Conservation (phyloP, 2,888 invertebrate species). For the Acrobasis consociella region DNA sequence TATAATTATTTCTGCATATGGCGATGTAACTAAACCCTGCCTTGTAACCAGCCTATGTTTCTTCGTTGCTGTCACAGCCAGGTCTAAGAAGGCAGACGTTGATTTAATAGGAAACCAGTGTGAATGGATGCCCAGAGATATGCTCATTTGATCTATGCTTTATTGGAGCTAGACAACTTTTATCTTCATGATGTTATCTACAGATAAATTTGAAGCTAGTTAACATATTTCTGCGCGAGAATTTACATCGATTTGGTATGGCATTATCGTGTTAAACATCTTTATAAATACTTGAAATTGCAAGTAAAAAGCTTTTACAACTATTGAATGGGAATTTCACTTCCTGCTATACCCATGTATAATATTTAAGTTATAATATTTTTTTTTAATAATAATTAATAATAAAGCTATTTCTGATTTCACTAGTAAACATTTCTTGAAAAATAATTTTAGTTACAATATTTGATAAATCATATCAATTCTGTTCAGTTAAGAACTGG, state of each 20-base stretch:
- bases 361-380: no score
- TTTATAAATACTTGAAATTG: not conserved
- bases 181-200: constrained; percentile 15
- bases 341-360: no score
- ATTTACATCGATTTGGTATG: not conserved
- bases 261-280: not conserved
- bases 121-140: constrained; percentile 56
- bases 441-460: no score
- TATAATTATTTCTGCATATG: constrained; percentile 8
- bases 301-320: no score
- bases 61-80: constrained; percentile 56
- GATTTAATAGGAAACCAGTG: constrained; percentile 62
- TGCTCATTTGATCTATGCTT: constrained; percentile 53
- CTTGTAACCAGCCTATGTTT: constrained; percentile 40
- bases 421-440: no score
- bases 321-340: no score
- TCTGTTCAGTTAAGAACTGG: no score
- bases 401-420: no score
- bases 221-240: constrained; percentile 2
- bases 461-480: no score
- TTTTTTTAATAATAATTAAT: no score
- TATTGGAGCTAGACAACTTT: constrained; percentile 33
- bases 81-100: constrained; percentile 66
- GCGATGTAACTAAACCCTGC: constrained; percentile 12
- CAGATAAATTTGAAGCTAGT: constrained; percentile 9